These are phyloP conservation scores for Amblyornis subalaris DNA, from an alignment of 2,113 vertebrate genomes.

Conservation along the genomic window DNA sequence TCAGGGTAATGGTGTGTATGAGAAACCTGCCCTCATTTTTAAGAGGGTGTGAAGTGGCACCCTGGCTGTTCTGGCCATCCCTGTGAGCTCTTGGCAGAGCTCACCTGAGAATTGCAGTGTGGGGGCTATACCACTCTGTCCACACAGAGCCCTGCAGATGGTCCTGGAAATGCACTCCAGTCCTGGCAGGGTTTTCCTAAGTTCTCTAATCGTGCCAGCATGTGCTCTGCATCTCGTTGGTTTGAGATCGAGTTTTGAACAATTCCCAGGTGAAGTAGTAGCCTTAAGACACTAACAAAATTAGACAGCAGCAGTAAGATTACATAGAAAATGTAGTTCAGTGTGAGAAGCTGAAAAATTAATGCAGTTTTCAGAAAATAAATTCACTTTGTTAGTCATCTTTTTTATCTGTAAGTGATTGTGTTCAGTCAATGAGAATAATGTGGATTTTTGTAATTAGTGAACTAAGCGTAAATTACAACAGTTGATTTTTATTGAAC, in stretches of 20 bases:
- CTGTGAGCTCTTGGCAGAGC: background rate
- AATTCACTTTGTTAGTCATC: background rate
- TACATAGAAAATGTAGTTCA: background rate
- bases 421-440: background rate
- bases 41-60: background rate
- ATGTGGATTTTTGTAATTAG: background rate
- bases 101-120: background rate
- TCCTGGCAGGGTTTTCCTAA: background rate
- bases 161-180: background rate
- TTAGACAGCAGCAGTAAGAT: background rate
- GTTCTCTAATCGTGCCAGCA: fast-evolving
- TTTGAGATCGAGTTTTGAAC: background rate
- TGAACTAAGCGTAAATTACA: background rate
- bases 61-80: background rate
- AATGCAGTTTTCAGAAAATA: background rate
- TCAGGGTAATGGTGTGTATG: fast-evolving
- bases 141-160: background rate
- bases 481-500: background rate
- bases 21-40: background rate
- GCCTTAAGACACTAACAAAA: background rate
- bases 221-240: background rate
- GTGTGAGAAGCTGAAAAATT: background rate
- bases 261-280: background rate
- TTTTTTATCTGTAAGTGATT: background rate
- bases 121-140: background rate